phyloP scores from a whole-genome alignment of 2,888 invertebrate genomes.

The Lottia gigantea region DNA sequence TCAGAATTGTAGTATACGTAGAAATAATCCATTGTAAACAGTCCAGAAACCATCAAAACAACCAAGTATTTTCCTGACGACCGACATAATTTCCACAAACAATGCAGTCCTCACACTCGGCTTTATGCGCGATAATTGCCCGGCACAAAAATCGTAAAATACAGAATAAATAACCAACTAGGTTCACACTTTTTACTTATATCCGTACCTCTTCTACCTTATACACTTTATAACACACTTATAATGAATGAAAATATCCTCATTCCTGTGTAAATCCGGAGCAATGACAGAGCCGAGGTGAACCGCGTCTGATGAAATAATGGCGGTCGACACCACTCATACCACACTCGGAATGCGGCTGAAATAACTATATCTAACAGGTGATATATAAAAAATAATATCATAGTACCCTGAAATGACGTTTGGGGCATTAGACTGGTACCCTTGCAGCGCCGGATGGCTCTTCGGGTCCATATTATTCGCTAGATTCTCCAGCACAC shows the following conservation, averaged over 20 bases:
- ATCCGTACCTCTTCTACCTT: conserved; percentile 4
- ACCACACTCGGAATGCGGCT: conserved; percentile 13
- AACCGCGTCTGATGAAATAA: conserved; percentile 31
- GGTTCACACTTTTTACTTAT: not conserved
- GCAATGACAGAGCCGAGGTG: conserved; percentile 31
- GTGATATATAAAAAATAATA: conserved; percentile 57
- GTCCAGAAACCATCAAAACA: no score
- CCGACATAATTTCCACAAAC: no score
- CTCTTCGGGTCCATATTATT: conserved; percentile 70
- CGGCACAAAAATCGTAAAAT: no score
- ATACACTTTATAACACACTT: not conserved
- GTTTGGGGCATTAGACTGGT: conserved; percentile 69
- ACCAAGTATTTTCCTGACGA: no score
- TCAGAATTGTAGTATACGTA: no score
- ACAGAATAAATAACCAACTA: no score
- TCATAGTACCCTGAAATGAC: conserved; percentile 70
- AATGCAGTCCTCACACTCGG: no score
- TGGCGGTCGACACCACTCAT: conserved; percentile 33
- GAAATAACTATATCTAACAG: conserved; percentile 10
- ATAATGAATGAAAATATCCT: not conserved
- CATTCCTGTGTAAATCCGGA: not conserved
- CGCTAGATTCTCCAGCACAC: conserved; percentile 56
- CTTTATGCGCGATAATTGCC: no score
- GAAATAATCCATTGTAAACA: no score
- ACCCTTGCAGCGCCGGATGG: conserved; percentile 70